Evolutionary conservation across 2,797 vertebrate genomes (phyloP).

Genomic region (Threskiornis aethiopicus): DNA sequence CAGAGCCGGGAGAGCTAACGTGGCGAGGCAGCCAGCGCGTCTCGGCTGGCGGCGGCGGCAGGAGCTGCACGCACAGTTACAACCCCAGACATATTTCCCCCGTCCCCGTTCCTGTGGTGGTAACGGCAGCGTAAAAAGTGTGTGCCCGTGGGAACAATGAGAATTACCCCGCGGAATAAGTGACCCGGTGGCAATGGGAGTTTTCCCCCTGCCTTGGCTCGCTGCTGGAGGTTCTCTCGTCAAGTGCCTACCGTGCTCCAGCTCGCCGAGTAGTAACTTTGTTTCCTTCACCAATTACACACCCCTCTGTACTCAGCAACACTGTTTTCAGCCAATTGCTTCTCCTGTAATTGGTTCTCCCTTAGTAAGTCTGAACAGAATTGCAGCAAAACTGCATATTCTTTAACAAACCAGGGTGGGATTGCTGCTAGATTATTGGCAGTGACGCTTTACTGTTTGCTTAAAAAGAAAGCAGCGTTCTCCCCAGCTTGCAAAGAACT

Average conservation of each 20-base stretch:
- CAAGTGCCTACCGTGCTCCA: rapidly evolving
- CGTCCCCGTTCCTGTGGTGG: background rate
- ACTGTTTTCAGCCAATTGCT: background rate
- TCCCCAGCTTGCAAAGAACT: background rate
- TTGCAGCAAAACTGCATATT: background rate
- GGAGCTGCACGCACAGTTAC: background rate
- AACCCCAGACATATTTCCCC: background rate
- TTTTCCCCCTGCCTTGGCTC: too few relatives aligned
- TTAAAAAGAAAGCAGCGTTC: background rate
- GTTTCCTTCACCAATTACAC: background rate
- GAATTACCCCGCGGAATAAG: background rate
- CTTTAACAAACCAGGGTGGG: background rate
- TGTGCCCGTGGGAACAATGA: background rate
- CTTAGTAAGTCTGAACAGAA: background rate
- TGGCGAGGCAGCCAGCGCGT: background rate
- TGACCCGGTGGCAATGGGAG: background rate
- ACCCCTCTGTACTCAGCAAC: background rate
- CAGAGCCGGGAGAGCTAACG: background rate
- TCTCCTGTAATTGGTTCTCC: rapidly evolving
- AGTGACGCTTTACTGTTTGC: background rate
- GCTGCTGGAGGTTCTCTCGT: background rate
- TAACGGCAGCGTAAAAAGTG: background rate
- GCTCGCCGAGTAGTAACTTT: background rate
- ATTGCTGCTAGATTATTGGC: background rate
- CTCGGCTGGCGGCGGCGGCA: background rate